Evolutionary conservation across 2,113 vertebrate genomes (phyloP).

Genomic region (Sterna hirundo): DNA sequence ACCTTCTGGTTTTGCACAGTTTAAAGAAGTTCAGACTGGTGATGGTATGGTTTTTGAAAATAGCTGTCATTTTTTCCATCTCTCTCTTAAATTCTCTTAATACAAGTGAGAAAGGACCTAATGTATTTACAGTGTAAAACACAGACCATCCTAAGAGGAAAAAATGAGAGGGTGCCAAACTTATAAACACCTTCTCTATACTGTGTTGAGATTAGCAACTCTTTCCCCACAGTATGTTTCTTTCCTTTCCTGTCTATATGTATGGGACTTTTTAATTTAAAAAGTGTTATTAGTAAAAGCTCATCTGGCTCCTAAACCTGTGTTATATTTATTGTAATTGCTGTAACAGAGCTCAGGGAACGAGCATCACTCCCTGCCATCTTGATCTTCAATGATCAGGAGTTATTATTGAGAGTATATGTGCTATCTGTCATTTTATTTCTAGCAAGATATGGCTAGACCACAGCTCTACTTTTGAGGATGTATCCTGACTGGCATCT

Average conservation of each 20-base stretch:
- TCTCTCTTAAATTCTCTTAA: neutral
- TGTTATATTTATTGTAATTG: neutral
- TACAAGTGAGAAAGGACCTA: neutral
- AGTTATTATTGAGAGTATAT: neutral
- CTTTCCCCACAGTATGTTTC: neutral
- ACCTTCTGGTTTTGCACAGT: neutral
- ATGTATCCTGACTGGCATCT: neutral
- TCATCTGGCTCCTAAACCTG: neutral
- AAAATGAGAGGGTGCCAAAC: neutral
- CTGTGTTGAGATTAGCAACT: neutral
- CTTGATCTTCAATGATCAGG: neutral
- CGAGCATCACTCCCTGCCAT: neutral
- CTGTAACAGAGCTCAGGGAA: neutral
- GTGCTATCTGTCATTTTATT: neutral
- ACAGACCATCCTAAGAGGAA: neutral
- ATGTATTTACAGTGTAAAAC: neutral
- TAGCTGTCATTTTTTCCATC: neutral
- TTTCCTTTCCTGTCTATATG: neutral
- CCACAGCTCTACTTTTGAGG: neutral
- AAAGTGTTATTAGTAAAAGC: neutral
- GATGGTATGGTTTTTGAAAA: neutral
- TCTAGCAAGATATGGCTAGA: neutral
- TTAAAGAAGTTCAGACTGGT: neutral
- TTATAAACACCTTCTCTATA: neutral
- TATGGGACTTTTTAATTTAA: neutral